Evolutionary conservation across 2,888 invertebrate genomes (phyloP).

Genomic region (Scaptomyza reducta): DNA sequence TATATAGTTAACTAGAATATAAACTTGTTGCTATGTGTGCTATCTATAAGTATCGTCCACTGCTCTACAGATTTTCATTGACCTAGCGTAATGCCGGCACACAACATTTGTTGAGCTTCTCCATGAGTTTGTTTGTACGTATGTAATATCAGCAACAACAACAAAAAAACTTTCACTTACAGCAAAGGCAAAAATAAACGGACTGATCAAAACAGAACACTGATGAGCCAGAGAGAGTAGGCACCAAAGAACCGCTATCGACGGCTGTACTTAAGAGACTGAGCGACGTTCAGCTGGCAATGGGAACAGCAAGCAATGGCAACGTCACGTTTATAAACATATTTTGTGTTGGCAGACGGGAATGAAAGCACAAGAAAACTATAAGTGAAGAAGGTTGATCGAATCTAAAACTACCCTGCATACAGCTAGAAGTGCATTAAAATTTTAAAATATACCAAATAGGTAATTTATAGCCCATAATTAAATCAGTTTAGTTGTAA

Average conservation of each 20-base stretch:
- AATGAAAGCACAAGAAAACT: conserved; percentile 19
- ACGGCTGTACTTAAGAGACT: conserved; percentile 65
- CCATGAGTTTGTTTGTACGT: background rate
- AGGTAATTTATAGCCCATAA: no score
- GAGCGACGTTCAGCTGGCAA: conserved; percentile 36
- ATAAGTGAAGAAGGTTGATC: background rate
- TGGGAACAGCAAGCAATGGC: conserved; percentile 13
- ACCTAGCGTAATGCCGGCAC: conserved; percentile 18
- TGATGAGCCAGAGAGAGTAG: conserved; percentile 10
- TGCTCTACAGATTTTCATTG: conserved; percentile 14
- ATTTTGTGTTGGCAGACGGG: conserved; percentile 14
- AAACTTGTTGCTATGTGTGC: conserved; percentile 9
- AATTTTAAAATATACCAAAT: no score
- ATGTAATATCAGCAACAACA: conserved; percentile 14
- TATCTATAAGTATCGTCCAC: conserved; percentile 17
- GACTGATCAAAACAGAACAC: conserved; percentile 54
- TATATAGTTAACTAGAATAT: conserved; percentile 4
- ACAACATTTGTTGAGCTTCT: conserved; percentile 53
- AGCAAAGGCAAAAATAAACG: conserved; percentile 38
- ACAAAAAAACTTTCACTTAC: conserved; percentile 66
- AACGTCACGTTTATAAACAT: conserved; percentile 36
- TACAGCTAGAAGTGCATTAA: background rate
- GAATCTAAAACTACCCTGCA: conserved; percentile 11
- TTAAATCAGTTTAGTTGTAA: background rate
- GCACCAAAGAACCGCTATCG: conserved; percentile 56